phyloP scores from a whole-genome alignment of 2,888 invertebrate species.

The Tinea pellionella region DNA sequence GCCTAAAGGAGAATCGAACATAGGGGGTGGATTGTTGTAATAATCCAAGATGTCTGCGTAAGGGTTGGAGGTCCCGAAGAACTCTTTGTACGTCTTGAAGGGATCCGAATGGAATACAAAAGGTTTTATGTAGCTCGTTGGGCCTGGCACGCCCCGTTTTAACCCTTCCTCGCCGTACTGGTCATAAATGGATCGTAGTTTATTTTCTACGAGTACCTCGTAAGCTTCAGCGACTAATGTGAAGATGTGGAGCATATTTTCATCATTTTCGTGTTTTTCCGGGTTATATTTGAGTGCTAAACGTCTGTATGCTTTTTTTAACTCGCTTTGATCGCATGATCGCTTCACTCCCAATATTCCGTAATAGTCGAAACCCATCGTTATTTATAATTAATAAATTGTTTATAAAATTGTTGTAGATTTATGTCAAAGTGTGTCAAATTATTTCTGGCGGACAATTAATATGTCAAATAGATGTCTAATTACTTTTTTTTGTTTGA shows the following conservation, averaged over 20 bases:
- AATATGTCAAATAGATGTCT: too few species aligned
- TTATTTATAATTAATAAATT: constrained; percentile 15
- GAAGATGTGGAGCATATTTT: constrained; percentile 66
- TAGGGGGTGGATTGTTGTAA: constrained; percentile 70
- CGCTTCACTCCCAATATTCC: constrained; percentile 77
- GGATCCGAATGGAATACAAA: constrained; percentile 87
- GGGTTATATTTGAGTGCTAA: constrained; percentile 72
- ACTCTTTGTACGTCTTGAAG: constrained; percentile 78
- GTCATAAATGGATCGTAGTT: constrained; percentile 82
- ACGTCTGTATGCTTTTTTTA: constrained; percentile 76
- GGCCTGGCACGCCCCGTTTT: constrained; percentile 81
- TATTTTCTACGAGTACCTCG: constrained; percentile 78
- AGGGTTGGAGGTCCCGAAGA: constrained; percentile 86
- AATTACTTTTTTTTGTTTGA: too few species aligned
- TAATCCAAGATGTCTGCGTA: constrained; percentile 81
- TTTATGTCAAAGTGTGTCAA: too few species aligned
- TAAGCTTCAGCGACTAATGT: constrained; percentile 80
- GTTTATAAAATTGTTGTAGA: background rate
- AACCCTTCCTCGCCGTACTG: constrained; percentile 91
- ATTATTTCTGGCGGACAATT: too few species aligned
- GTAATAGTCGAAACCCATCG: constrained; percentile 82
- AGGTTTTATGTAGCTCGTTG: constrained; percentile 75
- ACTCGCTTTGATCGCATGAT: constrained; percentile 72
- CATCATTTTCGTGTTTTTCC: constrained; percentile 57
- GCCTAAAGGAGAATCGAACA: constrained; percentile 71